Evolutionary conservation across 2,797 vertebrate genomes (phyloP), one percentile per base, ranked within the genome.

Genomic region (Chelon labrosus): DNA sequence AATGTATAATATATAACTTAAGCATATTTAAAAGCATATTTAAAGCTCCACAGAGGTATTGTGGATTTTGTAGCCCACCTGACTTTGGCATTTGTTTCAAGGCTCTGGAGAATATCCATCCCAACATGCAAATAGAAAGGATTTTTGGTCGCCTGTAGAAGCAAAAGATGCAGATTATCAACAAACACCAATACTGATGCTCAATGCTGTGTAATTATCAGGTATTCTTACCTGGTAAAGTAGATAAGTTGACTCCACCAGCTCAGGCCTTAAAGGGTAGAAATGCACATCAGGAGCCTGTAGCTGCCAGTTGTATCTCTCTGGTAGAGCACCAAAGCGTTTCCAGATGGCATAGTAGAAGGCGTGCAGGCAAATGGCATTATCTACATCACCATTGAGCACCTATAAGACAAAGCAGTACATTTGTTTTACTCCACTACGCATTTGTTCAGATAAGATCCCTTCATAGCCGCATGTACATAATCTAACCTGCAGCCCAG

Each of bases 341-440:
- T 97, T 99, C 98, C 98, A 99, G 57, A 99, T 98, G 88, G 98
- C 97, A 49, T 99, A 99, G 91, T 99, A 99, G 87, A 99, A 99
- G 73, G 98, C 98, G 39, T 99, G 98, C 22, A 99, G 96, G 86
- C 98, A 99, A 90, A 99, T 99, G 25, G 98, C 98, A 50, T 99
- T 97, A 88, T 99, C 98, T 69, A 99, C 95, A 57, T 99, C 98
- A n/a, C 98, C 98, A 78, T 94, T 98, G 86, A 99, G 89, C 68
- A 99, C 98, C 98, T 99, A 27, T 11, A 14, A 27, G 17, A 72
- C 25, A 77, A 17, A 67, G 22, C 0, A 38, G 46, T 0, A 27
- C 14, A 39, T 70, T 39, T 65, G 44, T 1, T 39, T 1, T 25
- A 59, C 16, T 55, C 7, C 14, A 19, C 17, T 51, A 19, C 57